Conservation (phyloP, 2,797 vertebrate genomes). For the Babyrousa celebensis region DNA sequence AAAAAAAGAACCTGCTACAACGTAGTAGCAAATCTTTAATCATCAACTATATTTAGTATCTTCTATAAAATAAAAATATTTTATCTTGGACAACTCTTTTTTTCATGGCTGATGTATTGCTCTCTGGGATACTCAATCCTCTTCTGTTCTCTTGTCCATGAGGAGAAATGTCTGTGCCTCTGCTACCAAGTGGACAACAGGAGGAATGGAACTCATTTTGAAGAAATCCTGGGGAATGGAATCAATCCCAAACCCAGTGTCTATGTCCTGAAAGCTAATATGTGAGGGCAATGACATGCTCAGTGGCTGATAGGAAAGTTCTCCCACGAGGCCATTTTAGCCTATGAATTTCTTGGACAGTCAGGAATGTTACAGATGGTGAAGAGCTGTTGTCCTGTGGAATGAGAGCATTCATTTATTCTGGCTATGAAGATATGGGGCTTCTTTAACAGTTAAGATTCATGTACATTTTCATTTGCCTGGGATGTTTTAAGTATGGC, state of each 20-base stretch:
- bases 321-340: background rate
- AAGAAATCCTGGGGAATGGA: background rate
- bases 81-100: constrained; percentile 74
- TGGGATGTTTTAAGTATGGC: constrained; percentile 34
- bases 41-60: constrained; percentile 86
- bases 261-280: background rate
- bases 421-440: background rate
- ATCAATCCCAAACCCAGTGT: background rate
- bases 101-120: constrained; percentile 40
- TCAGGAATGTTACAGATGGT: constrained; percentile 20
- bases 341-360: constrained; percentile 5
- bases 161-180: constrained; percentile 16
- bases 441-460: constrained; percentile 39
- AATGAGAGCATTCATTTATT: constrained; percentile 29
- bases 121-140: constrained; percentile 43
- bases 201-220: constrained; percentile 27
- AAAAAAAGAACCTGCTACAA: constrained; percentile 61
- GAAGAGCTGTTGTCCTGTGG: background rate
- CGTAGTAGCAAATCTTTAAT: constrained; percentile 86
- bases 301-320: background rate
- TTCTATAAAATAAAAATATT: constrained; percentile 84
- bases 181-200: background rate
- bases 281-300: background rate
- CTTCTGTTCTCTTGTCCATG: constrained; percentile 26
- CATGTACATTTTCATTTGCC: constrained; percentile 29